Conservation (phyloP, 2,888 invertebrate genomes). For the Lampropteryx suffumata region DNA sequence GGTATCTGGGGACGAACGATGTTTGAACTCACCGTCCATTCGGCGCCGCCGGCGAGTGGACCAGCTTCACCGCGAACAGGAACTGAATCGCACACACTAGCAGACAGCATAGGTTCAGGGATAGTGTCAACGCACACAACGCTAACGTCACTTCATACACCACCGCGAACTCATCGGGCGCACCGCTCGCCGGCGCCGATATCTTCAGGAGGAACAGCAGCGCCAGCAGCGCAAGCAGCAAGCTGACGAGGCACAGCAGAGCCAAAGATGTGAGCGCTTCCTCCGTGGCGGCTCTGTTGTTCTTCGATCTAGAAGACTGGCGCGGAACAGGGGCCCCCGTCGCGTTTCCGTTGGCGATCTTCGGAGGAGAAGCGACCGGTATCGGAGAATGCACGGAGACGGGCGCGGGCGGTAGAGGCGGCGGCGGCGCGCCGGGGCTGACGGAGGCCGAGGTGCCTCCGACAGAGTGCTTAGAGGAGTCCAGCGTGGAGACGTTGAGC, state of each 20-base stretch:
- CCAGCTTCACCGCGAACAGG: constrained; percentile 95
- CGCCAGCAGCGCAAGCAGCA: constrained; percentile 91
- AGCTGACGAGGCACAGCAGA: constrained; percentile 91
- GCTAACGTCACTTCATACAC: constrained; percentile 96
- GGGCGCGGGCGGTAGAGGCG: constrained; percentile 44
- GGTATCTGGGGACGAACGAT: constrained; percentile 11
- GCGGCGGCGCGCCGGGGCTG: constrained; percentile 80
- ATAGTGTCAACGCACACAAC: constrained; percentile 93
- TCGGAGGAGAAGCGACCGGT: constrained; percentile 68
- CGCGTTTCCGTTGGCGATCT: constrained; percentile 81
- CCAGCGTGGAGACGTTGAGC: constrained; percentile 86
- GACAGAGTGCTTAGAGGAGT: constrained; percentile 85
- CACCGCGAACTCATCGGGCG: constrained; percentile 91
- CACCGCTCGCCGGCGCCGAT: constrained; percentile 85
- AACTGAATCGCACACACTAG: constrained; percentile 97
- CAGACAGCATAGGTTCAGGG: constrained; percentile 94
- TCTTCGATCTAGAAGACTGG: constrained; percentile 57
- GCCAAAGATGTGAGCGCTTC: constrained; percentile 94
- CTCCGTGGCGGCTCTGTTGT: constrained; percentile 70
- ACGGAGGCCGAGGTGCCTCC: constrained; percentile 82
- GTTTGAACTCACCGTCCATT: constrained; percentile 83
- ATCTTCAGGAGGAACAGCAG: constrained; percentile 93
- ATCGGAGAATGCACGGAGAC: constrained; percentile 57
- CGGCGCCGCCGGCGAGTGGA: constrained; percentile 92
- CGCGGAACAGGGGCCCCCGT: constrained; percentile 73